Percentiles rank a stretch among this genome's conserved stretches.
phyloP scores from a whole-genome alignment of 2,797 vertebrate genomes.

The Prionace glauca region DNA sequence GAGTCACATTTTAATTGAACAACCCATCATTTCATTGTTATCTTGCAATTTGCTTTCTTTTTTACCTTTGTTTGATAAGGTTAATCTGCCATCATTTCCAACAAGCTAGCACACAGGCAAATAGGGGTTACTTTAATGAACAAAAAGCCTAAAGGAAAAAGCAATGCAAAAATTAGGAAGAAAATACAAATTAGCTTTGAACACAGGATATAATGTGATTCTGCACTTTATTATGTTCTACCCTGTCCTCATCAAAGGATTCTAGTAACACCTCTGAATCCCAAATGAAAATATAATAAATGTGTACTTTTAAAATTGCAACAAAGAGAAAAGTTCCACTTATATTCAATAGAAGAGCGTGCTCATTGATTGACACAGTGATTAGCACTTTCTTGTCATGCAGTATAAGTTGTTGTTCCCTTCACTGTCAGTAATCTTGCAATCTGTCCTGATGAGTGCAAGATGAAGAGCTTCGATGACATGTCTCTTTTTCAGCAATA shows the following conservation, averaged over 20 bases:
- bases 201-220: background rate
- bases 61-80: background rate
- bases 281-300: background rate
- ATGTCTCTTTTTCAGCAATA: too few species aligned
- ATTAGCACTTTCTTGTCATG: too few species aligned
- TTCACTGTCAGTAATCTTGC: too few species aligned
- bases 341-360: background rate
- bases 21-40: background rate
- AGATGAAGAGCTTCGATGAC: too few species aligned
- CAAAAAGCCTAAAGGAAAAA: background rate
- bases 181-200: background rate
- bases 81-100: background rate
- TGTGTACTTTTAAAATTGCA: background rate
- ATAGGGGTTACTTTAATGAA: background rate
- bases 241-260: background rate
- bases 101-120: background rate
- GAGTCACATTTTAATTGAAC: background rate
- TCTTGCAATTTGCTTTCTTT: background rate
- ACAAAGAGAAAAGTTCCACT: background rate
- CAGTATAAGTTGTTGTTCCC: too few species aligned
- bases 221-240: background rate
- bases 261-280: background rate
- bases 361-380: too few species aligned
- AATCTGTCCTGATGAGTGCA: too few species aligned
- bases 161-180: background rate